phyloP scores from a whole-genome alignment of 2,888 invertebrate species.

The Elysia crispata region DNA sequence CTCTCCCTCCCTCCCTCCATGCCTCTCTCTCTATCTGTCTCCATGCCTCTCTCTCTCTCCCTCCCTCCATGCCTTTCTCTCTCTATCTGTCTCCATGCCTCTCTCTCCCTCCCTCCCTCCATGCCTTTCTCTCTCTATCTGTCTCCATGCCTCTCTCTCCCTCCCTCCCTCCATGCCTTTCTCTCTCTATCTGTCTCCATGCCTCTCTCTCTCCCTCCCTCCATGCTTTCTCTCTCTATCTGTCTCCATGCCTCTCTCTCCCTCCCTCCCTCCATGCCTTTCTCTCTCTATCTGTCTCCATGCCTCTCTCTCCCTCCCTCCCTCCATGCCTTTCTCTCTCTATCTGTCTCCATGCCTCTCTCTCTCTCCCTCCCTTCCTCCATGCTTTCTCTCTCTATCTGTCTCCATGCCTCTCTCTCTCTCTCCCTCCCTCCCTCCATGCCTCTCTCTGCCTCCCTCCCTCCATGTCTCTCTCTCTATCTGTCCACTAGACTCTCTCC shows the following conservation, averaged over 20 bases:
- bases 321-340: too few species aligned
- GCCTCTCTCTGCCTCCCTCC: conserved; percentile 3
- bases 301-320: too few species aligned
- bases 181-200: background rate
- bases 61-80: conserved; percentile 23
- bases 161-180: background rate
- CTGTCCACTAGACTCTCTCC: background rate
- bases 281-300: too few species aligned
- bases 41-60: conserved; percentile 7
- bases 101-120: background rate
- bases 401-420: background rate
- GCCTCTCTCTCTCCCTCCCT: conserved; percentile 17
- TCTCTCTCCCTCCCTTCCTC: too few species aligned
- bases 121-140: background rate
- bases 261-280: too few species aligned
- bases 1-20: too few species aligned
- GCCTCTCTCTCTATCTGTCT: background rate
- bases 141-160: too few species aligned
- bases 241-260: conserved; percentile 7
- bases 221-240: background rate
- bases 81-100: background rate
- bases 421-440: conserved; percentile 22
- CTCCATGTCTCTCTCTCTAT: background rate
- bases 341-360: too few species aligned
- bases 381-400: background rate